Conservation (phyloP, 2,113 vertebrate species). For the Grus americana region DNA sequence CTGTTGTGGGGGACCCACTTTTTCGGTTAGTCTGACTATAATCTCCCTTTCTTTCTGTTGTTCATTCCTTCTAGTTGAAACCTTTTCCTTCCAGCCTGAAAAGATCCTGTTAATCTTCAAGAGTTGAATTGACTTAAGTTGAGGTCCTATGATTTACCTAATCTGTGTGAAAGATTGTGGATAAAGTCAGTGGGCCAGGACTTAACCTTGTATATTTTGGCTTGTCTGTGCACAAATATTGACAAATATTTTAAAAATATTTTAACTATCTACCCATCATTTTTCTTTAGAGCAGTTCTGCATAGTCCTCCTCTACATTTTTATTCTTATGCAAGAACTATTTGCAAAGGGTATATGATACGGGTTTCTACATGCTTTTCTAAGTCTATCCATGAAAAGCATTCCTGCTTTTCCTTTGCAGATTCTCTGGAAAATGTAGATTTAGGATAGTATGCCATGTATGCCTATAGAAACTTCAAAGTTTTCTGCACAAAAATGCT, state of each 20-base stretch:
- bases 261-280: background rate
- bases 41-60: background rate
- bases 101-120: background rate
- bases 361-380: background rate
- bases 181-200: background rate
- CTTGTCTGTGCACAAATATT: background rate
- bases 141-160: background rate
- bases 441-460: background rate
- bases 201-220: background rate
- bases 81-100: background rate
- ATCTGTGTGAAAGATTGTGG: background rate
- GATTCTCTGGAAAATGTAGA: background rate
- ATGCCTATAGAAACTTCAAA: background rate
- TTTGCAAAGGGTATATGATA: background rate
- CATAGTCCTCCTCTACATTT: background rate
- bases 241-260: background rate
- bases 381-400: background rate
- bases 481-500: background rate
- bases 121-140: background rate
- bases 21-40: background rate
- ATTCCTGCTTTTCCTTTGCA: background rate
- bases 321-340: background rate
- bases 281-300: background rate
- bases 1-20: background rate
- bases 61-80: background rate